A percentile compares a stretch with the other conserved stretches of the same genome.
Evolutionary conservation across 2,797 vertebrate species (phyloP).

Genomic region (Betta splendens): DNA sequence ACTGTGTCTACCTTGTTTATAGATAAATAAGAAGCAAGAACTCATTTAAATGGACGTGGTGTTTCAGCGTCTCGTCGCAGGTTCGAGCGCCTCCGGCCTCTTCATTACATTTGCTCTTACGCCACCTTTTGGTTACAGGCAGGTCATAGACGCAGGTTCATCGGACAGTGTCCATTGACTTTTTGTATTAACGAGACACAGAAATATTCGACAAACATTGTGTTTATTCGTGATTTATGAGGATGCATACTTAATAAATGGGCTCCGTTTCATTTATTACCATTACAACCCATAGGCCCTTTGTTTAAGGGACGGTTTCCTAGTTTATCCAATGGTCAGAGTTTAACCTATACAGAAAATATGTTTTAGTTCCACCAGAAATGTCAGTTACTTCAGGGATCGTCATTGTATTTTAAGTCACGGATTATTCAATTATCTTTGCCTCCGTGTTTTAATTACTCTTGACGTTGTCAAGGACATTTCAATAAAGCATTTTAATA

Average conservation of each 20-base stretch:
- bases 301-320: no score
- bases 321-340: no score
- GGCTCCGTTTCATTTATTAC: no score
- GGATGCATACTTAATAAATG: not conserved
- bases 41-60: no score
- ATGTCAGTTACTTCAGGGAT: not conserved
- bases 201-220: no score
- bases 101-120: slow-evolving; percentile 39
- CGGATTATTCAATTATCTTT: not conserved
- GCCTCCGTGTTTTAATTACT: not conserved
- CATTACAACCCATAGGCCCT: no score
- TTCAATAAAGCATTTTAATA: not conserved
- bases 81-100: slow-evolving; percentile 13
- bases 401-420: slow-evolving; percentile 6
- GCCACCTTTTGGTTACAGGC: slow-evolving; percentile 60
- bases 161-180: not conserved
- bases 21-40: no score
- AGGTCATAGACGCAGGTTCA: not conserved
- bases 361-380: not conserved
- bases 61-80: slow-evolving; percentile 13
- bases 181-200: no score
- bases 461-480: not conserved
- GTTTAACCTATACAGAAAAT: not conserved
- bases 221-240: not conserved
- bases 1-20: not conserved